Evolutionary conservation across 2,113 vertebrate species (phyloP).

Genomic region (Ophiodon elongatus): DNA sequence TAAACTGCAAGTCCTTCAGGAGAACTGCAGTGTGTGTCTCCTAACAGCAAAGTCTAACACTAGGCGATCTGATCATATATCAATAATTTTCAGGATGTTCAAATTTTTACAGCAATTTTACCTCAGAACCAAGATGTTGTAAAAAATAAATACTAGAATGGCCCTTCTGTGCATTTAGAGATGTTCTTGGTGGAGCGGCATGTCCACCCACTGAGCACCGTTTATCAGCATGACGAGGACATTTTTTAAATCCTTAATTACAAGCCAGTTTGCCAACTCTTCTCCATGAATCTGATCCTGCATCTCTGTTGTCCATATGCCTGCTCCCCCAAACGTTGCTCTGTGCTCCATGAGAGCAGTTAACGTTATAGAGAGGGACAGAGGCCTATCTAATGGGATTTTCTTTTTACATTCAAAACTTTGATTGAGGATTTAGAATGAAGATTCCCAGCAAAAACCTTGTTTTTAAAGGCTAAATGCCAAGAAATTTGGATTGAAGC

Average conservation of each 20-base stretch:
- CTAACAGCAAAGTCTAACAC: background rate
- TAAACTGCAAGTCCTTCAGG: background rate
- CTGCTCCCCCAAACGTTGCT: background rate
- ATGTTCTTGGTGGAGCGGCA: background rate
- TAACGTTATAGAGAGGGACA: too few species aligned
- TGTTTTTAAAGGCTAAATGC: too few species aligned
- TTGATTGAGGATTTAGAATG: too few species aligned
- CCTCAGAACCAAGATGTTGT: background rate
- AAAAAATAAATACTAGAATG: background rate
- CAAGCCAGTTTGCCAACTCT: background rate
- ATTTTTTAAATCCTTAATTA: background rate
- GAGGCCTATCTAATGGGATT: too few species aligned
- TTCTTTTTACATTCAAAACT: too few species aligned
- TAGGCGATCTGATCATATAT: too few species aligned
- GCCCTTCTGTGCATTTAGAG: background rate
- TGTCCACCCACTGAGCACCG: background rate
- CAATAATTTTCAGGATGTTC: too few species aligned
- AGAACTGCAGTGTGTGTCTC: background rate
- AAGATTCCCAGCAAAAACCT: too few species aligned
- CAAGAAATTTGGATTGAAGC: too few species aligned
- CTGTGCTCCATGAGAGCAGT: background rate
- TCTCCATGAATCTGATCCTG: background rate
- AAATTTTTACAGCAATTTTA: background rate
- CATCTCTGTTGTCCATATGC: too few species aligned
- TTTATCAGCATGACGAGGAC: background rate